Evolutionary conservation across 37 sponge, comb jelly and placozoan species (phyloP).

Genomic region (Chondrosia reniformis): DNA sequence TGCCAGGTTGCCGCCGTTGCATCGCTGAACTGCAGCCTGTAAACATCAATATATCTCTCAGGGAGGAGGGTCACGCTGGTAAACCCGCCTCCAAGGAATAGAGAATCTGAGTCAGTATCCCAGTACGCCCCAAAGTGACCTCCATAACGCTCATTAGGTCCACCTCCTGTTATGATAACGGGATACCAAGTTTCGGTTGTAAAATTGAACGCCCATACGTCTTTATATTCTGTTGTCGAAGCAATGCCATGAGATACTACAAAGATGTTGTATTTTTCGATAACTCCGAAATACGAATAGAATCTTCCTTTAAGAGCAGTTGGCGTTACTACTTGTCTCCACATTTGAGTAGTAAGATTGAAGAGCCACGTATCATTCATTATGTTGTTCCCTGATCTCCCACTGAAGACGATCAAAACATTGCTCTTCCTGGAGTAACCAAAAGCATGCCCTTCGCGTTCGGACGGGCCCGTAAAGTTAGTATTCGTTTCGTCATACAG

Average conservation of each 20-base stretch:
- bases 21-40: conserved; percentile 26
- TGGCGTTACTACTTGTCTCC: conserved; percentile 1
- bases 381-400: neutral
- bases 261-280: conserved; percentile 30
- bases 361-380: conserved; percentile 30
- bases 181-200: conserved; percentile 1
- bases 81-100: conserved; percentile 50
- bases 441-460: neutral
- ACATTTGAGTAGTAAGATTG: neutral
- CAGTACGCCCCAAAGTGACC: conserved; percentile 37
- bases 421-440: conserved; percentile 13
- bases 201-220: conserved; percentile 44
- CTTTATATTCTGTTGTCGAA: conserved; percentile 9
- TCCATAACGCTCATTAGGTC: conserved; percentile 35
- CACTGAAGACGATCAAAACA: conserved; percentile 25
- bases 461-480: neutral
- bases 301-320: too few species aligned
- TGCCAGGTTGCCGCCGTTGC: conserved; percentile 26
- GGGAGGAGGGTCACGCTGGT: conserved; percentile 19
- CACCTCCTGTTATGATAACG: neutral
- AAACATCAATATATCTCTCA: conserved; percentile 45
- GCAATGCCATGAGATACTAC: conserved; percentile 32
- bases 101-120: neutral
- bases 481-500: neutral
- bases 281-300: conserved; percentile 22